phyloP scores from a whole-genome alignment of 2,888 invertebrate species.

The Exephanes ischioxanthus region DNA sequence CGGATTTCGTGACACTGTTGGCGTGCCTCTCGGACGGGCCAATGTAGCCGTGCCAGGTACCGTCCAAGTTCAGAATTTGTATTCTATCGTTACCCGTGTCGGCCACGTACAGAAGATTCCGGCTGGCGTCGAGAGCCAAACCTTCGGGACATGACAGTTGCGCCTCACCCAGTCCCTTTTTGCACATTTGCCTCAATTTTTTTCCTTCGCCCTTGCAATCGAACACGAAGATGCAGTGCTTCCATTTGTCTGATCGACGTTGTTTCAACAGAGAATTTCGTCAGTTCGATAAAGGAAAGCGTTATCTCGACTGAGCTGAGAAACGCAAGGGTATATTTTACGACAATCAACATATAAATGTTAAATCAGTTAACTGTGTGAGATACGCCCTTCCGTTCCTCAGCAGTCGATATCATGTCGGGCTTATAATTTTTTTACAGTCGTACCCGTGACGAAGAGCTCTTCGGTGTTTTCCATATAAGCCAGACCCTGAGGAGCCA shows the following conservation, averaged over 20 bases:
- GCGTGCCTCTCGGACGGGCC: conserved; percentile 74
- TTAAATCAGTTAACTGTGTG: no score
- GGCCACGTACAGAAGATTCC: conserved; percentile 89
- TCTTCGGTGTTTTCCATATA: conserved; percentile 87
- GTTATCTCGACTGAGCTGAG: no score
- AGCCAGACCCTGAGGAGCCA: conserved; percentile 88
- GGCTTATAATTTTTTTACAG: neutral
- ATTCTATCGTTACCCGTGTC: conserved; percentile 93
- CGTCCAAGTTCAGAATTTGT: conserved; percentile 87
- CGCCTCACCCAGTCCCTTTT: conserved; percentile 88
- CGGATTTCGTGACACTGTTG: conserved; percentile 77
- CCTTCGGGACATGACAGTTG: conserved; percentile 91
- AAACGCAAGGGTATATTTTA: no score
- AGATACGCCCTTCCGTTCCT: neutral
- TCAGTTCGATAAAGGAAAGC: no score
- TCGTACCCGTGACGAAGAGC: conserved; percentile 87
- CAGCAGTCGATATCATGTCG: neutral
- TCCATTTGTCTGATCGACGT: conserved; percentile 88
- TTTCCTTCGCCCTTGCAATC: conserved; percentile 86
- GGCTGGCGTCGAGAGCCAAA: conserved; percentile 87
- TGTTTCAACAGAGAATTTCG: neutral
- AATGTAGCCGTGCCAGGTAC: conserved; percentile 70
- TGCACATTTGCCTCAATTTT: conserved; percentile 86
- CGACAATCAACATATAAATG: no score
- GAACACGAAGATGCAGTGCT: conserved; percentile 90